Percentiles rank a stretch among this genome's conserved stretches.
phyloP scores from a whole-genome alignment of 2,888 invertebrate genomes.

The Acleris laterana region DNA sequence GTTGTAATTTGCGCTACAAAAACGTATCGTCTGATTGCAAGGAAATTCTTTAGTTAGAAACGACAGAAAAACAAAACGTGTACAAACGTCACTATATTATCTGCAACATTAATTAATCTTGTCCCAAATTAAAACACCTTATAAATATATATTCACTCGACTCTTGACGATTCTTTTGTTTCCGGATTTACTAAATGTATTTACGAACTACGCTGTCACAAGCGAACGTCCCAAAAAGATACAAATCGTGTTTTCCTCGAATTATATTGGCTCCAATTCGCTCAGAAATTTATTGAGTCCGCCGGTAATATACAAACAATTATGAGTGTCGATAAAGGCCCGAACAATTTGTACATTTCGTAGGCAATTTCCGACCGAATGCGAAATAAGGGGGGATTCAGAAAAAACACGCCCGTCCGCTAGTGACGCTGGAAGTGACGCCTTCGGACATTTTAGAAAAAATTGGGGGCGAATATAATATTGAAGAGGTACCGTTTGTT shows the following conservation, averaged over 20 bases:
- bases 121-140: too few relatives aligned
- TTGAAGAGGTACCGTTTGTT: background rate
- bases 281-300: slow-evolving; percentile 34
- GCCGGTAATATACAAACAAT: slow-evolving; percentile 38
- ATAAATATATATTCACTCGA: too few relatives aligned
- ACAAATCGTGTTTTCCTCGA: slow-evolving; percentile 15
- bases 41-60: too few relatives aligned
- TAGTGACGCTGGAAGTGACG: slow-evolving; percentile 27
- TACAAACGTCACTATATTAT: too few relatives aligned
- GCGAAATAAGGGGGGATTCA: slow-evolving; percentile 46
- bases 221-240: slow-evolving; percentile 10
- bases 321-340: slow-evolving; percentile 41
- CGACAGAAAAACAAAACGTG: too few relatives aligned
- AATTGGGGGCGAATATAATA: background rate
- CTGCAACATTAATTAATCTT: too few relatives aligned
- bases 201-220: slow-evolving; percentile 1
- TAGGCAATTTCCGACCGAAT: slow-evolving; percentile 48
- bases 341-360: slow-evolving; percentile 46
- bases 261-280: slow-evolving; percentile 32
- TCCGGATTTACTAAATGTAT: background rate
- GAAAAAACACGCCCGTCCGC: slow-evolving; percentile 45
- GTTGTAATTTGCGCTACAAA: too few relatives aligned
- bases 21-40: too few relatives aligned
- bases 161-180: too few relatives aligned
- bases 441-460: background rate